phyloP scores from a whole-genome alignment of 1,140 invertebrate genomes.

The Pseudomyrmex cubaensis region DNA sequence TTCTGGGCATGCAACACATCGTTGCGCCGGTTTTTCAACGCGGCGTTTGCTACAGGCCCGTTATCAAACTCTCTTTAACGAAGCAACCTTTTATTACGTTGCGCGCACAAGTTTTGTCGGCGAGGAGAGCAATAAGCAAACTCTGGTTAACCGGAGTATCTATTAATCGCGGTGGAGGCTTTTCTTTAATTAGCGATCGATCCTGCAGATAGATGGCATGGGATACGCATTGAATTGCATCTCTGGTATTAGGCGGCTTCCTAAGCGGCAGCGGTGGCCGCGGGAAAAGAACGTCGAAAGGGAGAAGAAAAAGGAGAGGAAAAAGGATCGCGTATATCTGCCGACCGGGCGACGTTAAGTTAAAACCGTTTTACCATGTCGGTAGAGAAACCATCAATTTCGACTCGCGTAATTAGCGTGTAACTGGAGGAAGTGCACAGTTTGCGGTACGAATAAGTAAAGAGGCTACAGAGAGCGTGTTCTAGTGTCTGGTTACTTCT shows the following conservation, averaged over 20 bases:
- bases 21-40: constrained; percentile 4
- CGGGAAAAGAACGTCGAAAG: constrained; percentile 11
- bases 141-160: constrained; percentile 42
- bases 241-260: constrained; percentile 27
- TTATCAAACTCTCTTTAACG: constrained; percentile 57
- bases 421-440: constrained; percentile 64
- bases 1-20: constrained; percentile 6
- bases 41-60: not conserved
- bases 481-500: constrained; percentile 55
- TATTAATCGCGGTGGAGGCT: constrained; percentile 67
- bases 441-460: constrained; percentile 74
- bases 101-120: constrained; percentile 4
- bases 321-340: constrained; percentile 59
- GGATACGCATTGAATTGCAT: constrained; percentile 59
- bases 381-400: constrained; percentile 75
- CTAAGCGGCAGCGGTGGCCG: constrained; percentile 10
- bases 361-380: constrained; percentile 68
- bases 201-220: constrained; percentile 44
- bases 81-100: constrained; percentile 62
- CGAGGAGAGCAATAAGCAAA: constrained; percentile 29
- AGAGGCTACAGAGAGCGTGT: constrained; percentile 46
- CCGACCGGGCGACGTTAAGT: constrained; percentile 67
- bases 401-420: constrained; percentile 72
- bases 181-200: constrained; percentile 70
- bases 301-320: not conserved